phyloP scores from a whole-genome alignment of 1,140 invertebrate genomes.

The Spodoptera litura region DNA sequence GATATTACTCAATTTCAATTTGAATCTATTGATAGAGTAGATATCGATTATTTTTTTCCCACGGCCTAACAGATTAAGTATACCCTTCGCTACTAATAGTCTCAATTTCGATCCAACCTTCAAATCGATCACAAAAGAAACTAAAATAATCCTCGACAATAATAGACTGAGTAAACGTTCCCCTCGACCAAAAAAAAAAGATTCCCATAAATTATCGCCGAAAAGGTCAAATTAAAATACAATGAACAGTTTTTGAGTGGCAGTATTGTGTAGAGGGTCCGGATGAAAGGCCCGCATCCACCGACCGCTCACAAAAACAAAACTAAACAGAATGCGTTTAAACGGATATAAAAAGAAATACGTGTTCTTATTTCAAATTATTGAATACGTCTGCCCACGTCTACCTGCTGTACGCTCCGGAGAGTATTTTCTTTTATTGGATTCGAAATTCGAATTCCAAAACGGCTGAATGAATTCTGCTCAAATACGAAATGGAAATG shows the following conservation, averaged over 20 bases:
- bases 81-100: constrained; percentile 52
- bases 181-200: constrained; percentile 74
- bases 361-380: constrained; percentile 85
- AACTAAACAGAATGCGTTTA: constrained; percentile 85
- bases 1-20: constrained; percentile 23
- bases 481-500: constrained; percentile 61
- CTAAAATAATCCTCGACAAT: constrained; percentile 77
- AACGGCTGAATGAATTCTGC: constrained; percentile 73
- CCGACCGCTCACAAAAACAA: constrained; percentile 81
- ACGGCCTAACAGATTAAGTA: constrained; percentile 41
- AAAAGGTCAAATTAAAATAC: constrained; percentile 87
- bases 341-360: constrained; percentile 85
- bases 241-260: constrained; percentile 86
- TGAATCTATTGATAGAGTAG: background rate
- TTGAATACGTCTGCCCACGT: constrained; percentile 85
- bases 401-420: constrained; percentile 78
- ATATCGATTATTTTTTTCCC: constrained; percentile 39
- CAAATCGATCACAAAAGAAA: constrained; percentile 76
- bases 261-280: constrained; percentile 82
- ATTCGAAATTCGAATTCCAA: constrained; percentile 77
- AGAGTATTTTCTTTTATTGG: constrained; percentile 72
- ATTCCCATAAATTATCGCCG: constrained; percentile 85
- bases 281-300: constrained; percentile 84
- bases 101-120: constrained; percentile 64
- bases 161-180: constrained; percentile 83